phyloP scores from a whole-genome alignment of 2,113 vertebrate genomes.

The Castor canadensis region DNA sequence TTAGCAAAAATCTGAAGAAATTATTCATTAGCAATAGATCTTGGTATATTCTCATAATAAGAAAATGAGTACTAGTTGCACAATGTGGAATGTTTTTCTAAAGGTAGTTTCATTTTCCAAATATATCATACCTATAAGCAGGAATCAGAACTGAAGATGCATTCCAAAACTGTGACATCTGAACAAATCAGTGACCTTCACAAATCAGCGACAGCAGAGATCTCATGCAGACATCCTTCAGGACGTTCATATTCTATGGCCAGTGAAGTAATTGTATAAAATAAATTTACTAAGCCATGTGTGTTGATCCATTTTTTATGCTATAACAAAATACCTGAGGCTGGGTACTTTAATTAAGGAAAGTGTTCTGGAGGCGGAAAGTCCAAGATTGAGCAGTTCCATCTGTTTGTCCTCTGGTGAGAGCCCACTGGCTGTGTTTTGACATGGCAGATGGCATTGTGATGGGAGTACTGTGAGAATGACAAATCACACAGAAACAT shows the following conservation, averaged over 20 bases:
- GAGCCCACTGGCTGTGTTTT: too few species aligned
- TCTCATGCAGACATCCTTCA: not conserved
- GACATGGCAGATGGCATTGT: too few species aligned
- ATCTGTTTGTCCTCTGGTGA: too few species aligned
- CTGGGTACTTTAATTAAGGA: too few species aligned
- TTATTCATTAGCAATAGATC: not conserved
- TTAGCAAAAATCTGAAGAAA: not conserved
- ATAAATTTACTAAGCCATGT: not conserved
- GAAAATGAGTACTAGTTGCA: not conserved
- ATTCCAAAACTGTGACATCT: not conserved
- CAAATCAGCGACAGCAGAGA: not conserved
- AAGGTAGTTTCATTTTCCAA: too few species aligned
- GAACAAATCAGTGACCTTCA: not conserved
- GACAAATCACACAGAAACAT: too few species aligned
- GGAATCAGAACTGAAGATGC: not conserved
- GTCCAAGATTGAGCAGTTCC: too few species aligned
- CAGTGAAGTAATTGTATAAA: not conserved
- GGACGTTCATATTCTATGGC: not conserved
- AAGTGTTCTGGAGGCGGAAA: too few species aligned
- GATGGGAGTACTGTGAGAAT: too few species aligned
- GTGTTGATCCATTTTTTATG: too few species aligned
- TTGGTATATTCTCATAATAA: not conserved
- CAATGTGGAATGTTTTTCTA: not conserved
- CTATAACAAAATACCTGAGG: too few species aligned
- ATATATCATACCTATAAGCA: not conserved